Conservation (phyloP, 2,797 vertebrate genomes). For the Mionectes olivaceus region DNA sequence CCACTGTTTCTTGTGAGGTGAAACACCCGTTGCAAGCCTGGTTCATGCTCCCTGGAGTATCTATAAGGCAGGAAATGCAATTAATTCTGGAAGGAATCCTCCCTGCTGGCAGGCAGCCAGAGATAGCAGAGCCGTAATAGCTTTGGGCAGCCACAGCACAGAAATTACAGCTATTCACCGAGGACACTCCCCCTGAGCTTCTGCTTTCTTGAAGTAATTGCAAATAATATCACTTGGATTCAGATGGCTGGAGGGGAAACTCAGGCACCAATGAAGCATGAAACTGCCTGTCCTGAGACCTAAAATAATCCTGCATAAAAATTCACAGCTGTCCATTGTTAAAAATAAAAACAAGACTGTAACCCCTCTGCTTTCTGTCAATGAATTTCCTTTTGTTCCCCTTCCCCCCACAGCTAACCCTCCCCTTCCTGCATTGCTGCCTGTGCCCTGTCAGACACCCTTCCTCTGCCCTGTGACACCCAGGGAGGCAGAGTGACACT, state of each 20-base stretch:
- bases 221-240: constrained; percentile 53
- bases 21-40: background rate
- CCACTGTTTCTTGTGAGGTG: accelerated
- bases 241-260: constrained; percentile 35
- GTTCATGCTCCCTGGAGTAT: background rate
- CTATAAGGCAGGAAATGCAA: constrained; percentile 27
- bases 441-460: background rate
- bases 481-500: accelerated
- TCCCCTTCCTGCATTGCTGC: background rate
- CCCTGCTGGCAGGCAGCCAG: constrained; percentile 47
- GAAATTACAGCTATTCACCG: constrained; percentile 40
- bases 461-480: background rate
- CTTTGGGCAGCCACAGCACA: constrained; percentile 44
- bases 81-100: constrained; percentile 62
- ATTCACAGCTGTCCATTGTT: constrained; percentile 2
- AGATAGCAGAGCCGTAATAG: constrained; percentile 24
- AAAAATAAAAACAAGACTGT: constrained; percentile 34
- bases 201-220: constrained; percentile 60
- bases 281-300: constrained; percentile 10
- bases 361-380: background rate
- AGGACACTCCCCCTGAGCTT: constrained; percentile 49
- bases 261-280: background rate
- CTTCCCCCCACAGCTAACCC: background rate
- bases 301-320: constrained; percentile 33
- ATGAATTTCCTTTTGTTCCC: constrained; percentile 17